Conservation (phyloP, 2,797 vertebrate genomes). For the Anguilla marmorata region DNA sequence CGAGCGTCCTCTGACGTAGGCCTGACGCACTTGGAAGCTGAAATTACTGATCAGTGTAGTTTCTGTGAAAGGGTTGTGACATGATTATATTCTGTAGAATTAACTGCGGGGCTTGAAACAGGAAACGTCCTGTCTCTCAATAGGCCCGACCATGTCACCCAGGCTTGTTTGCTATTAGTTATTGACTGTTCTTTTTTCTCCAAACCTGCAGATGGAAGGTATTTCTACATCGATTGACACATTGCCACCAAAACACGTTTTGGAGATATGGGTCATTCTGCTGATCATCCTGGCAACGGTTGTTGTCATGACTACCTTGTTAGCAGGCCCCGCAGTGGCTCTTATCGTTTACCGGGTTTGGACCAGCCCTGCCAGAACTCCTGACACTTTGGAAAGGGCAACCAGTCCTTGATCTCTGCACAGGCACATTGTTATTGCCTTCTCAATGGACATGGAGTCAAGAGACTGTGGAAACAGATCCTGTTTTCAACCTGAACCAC, state of each 20-base stretch:
- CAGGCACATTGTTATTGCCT: background rate
- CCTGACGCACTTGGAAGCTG: constrained; percentile 19
- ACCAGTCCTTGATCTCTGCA: background rate
- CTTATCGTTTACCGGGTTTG: constrained; percentile 75
- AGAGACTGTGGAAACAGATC: background rate
- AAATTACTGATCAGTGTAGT: background rate
- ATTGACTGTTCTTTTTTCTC: background rate
- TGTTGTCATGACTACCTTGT: constrained; percentile 72
- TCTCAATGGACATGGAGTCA: background rate
- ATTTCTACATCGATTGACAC: background rate
- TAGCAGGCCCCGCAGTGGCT: constrained; percentile 70
- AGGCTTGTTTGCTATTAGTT: background rate
- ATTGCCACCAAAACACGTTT: constrained; percentile 72
- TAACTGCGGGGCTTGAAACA: background rate
- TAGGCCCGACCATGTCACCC: background rate
- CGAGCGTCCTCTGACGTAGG: constrained; percentile 9
- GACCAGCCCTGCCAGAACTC: constrained; percentile 66
- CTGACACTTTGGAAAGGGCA: constrained; percentile 45
- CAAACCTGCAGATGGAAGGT: constrained; percentile 55
- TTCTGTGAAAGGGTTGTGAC: background rate
- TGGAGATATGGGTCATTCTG: constrained; percentile 78
- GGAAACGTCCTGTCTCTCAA: background rate
- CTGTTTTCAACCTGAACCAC: background rate
- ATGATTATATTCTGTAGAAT: background rate
- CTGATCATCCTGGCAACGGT: constrained; percentile 76